Evolutionary conservation across 1,140 invertebrate species (phyloP), one percentile per base, ranked within the genome.

Genomic region (Achroia grisella): DNA sequence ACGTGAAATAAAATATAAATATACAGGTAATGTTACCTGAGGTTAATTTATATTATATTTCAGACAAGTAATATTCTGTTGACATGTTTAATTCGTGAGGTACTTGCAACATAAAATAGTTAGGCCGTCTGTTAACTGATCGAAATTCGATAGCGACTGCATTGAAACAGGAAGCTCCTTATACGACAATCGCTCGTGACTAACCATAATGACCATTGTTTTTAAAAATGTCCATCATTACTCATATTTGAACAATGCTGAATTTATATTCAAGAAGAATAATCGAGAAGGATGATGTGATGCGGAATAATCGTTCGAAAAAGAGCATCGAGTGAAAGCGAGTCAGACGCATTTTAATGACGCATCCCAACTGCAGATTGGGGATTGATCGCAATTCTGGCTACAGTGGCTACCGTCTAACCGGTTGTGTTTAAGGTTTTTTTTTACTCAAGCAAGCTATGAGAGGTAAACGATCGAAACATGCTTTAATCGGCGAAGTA

Each of bases 371-470:
- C 35, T 37, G 56, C 55, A 65, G 68, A 71, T 76, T 70, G 66
- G 70, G 66, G 68, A 61, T 75, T 79, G 72, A 72, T 75, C 69
- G 63, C 59, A 62, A 76, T 79, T 82, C 73, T n/a, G 35, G 14
- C 35, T 6, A 23, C 17, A 23, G 17, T 74, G 75, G 71, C 70
- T 63, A 69, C 46, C 64, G 61, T 58, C 58, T 39, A 59, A 79
- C 78, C 71, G 75, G 78, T 76, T 74, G 53, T 48, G 45, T 47
- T 59, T 62, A 65, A 53, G 59, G 67, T 69, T 59, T 61, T 23
- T 23, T 60, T 52, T 57, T 15, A 42, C 39, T 11, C 37, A 40
- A 44, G 44, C 62, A 42, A 39, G 37, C 62, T 50, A 43, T 50
- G 48, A 47, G 56, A 66, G 58, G 57, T 70, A 70, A 70, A 74